Conservation (phyloP, 2,888 invertebrate genomes). For the Pollenia amentaria region DNA sequence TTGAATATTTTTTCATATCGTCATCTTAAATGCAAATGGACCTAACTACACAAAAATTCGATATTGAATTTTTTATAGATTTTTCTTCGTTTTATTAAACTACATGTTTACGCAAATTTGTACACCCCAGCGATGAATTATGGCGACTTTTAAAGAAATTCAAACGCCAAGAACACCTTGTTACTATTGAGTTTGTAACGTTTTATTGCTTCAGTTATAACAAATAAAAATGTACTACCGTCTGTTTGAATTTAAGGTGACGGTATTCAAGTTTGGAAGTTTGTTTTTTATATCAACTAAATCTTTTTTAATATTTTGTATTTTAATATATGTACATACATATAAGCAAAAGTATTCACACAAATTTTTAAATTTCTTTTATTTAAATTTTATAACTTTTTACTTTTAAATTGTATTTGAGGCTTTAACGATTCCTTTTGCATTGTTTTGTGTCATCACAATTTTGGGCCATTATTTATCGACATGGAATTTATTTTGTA, state of each 20-base stretch:
- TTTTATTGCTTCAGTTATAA: too few species aligned
- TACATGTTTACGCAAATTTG: too few species aligned
- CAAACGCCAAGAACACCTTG: too few species aligned
- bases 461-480: constrained; percentile 44
- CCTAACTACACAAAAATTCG: too few species aligned
- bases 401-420: constrained; percentile 51
- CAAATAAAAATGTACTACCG: too few species aligned
- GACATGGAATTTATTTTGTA: constrained; percentile 24
- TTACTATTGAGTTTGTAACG: too few species aligned
- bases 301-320: not conserved
- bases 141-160: too few species aligned
- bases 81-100: too few species aligned
- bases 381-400: not conserved
- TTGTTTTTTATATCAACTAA: not conserved
- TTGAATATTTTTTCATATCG: not conserved
- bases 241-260: too few species aligned
- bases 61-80: too few species aligned
- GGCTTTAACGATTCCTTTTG: constrained; percentile 29
- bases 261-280: constrained; percentile 11
- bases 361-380: constrained; percentile 1
- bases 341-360: constrained; percentile 3
- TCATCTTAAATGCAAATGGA: too few species aligned
- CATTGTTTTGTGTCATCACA: constrained; percentile 63
- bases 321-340: constrained; percentile 12
- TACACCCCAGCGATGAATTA: too few species aligned